Conservation (phyloP, 2,888 invertebrate species). For the Lapara coniferarum region DNA sequence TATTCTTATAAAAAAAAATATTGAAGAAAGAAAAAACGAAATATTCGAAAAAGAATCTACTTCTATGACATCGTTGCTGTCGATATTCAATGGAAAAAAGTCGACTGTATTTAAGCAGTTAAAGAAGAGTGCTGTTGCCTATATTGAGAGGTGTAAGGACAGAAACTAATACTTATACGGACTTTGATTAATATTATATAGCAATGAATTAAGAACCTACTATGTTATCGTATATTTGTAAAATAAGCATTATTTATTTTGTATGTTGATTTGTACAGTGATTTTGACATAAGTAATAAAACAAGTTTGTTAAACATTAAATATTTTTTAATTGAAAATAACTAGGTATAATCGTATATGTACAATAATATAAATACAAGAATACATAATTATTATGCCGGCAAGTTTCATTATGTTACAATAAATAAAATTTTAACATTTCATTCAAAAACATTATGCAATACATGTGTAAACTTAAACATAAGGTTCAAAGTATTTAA, state of each 20-base stretch:
- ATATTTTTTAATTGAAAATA: conserved; percentile 68
- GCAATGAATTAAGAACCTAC: too few species aligned
- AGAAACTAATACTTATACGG: neutral
- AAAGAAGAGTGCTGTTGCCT: conserved; percentile 2
- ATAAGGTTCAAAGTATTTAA: conserved; percentile 82
- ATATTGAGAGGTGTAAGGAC: neutral
- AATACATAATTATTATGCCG: conserved; percentile 75
- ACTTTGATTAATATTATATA: neutral
- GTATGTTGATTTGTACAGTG: conserved; percentile 6
- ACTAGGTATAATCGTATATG: conserved; percentile 69
- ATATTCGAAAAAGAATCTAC: neutral
- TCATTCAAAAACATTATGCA: conserved; percentile 52
- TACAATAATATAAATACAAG: conserved; percentile 76
- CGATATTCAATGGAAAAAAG: neutral
- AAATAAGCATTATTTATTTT: conserved; percentile 20
- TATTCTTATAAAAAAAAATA: neutral
- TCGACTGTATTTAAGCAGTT: neutral
- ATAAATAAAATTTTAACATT: conserved; percentile 71
- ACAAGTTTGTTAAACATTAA: conserved; percentile 53
- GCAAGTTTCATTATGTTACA: conserved; percentile 78
- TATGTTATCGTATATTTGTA: conserved; percentile 6
- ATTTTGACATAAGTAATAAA: conserved; percentile 39
- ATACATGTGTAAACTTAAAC: conserved; percentile 59
- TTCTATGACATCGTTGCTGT: neutral
- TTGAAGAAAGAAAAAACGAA: conserved; percentile 28